Evolutionary conservation across 2,888 invertebrate genomes (phyloP), one percentile per base, ranked within the genome.

Genomic region (Venustoraphidia nigricollis): DNA sequence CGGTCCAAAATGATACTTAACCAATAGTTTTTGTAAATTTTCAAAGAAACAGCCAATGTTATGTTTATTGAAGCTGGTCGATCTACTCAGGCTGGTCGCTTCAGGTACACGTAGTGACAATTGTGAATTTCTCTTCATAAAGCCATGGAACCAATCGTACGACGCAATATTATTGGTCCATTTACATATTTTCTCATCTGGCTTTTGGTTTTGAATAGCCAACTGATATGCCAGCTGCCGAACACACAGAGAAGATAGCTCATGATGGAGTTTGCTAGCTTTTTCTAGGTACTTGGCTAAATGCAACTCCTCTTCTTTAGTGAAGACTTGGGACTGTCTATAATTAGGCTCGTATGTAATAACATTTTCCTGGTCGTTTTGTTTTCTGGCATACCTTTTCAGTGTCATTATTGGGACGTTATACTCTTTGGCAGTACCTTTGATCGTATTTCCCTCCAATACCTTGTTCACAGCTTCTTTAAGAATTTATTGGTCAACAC

Each of bases 141-240:
- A 57, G 34, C 38, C 44, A 17, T 44, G 35, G 34, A 56, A 50
- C 55, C 57, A 57, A 43, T 53, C 53, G 36, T 49, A 38, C 34
- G 46, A 44, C 45, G 45, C 52, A 41, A 53, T 41, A 37, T 47
- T 9, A 11, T 34, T 46, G 51, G 52, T 46, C 27, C 36, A 36
- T 46, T 49, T 6, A 39, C n/a, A 8, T 51, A 45, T 34, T 50
- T 50, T 17, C 17, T 17, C 17, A 17, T 17, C 17, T 17, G 17
- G 4, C n/a, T 11, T 35, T 17, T 17, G 17, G 17, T 17, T 17
- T 17, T 17, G 17, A 17, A 44, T 41, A 27, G 55, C 58, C 48
- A 51, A 54, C 47, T 59, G 51, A 46, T 51, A 60, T 10, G 59
- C 59, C 3, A 59, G 47, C 27, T 52, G 9, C 48, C 56, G 46